A percentile compares a stretch with the other conserved stretches of the same genome.
Conservation (phyloP, 2,113 vertebrate genomes). For the Hymenochirus boettgeri region DNA sequence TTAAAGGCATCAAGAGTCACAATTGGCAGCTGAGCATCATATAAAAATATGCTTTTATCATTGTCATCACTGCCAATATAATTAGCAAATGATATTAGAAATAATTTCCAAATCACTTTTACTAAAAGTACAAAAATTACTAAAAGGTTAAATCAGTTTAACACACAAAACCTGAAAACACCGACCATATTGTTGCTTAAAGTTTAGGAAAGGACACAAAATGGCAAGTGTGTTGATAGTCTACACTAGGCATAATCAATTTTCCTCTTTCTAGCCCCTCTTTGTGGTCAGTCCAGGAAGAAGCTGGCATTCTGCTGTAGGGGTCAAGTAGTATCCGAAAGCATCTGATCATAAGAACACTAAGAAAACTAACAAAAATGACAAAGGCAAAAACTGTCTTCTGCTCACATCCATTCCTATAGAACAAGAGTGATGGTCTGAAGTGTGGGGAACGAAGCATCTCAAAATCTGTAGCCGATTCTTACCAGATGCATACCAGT, state of each 20-base stretch:
- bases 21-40: background rate
- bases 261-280: constrained; percentile 91
- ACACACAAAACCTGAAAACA: background rate
- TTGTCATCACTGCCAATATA: background rate
- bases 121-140: background rate
- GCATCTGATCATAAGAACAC: constrained; percentile 93
- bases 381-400: constrained; percentile 91
- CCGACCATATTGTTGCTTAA: background rate
- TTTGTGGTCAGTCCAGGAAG: constrained; percentile 97
- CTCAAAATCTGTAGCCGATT: constrained; percentile 82
- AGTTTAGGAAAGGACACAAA: background rate
- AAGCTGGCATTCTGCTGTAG: constrained; percentile 96
- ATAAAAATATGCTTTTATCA: background rate
- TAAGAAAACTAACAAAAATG: constrained; percentile 86
- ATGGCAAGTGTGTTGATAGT: background rate
- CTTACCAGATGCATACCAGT: constrained; percentile 59
- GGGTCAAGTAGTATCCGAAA: constrained; percentile 95
- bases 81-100: background rate
- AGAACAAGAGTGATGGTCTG: constrained; percentile 59
- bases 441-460: constrained; percentile 64
- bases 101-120: background rate
- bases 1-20: background rate
- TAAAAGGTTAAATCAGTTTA: background rate
- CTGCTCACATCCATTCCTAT: constrained; percentile 82
- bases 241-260: constrained; percentile 95